phyloP scores from a whole-genome alignment of 1,140 invertebrate genomes.

The Venustaconcha ellipsiformis region DNA sequence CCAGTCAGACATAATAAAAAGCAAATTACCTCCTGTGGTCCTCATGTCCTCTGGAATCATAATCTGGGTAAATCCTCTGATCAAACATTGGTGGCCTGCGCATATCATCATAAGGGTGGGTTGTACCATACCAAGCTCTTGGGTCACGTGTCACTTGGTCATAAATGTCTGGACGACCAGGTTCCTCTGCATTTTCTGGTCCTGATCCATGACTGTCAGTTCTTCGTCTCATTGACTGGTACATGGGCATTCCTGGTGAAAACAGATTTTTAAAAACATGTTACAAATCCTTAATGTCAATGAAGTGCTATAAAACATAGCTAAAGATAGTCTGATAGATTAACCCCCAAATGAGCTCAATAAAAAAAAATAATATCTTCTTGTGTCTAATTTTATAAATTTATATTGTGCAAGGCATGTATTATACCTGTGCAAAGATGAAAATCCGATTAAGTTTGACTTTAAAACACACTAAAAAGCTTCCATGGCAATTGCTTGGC shows the following conservation, averaged over 20 bases:
- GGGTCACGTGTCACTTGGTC: constrained; percentile 25
- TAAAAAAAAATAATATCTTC: no score
- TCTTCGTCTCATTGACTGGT: constrained; percentile 51
- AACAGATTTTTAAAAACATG: background rate
- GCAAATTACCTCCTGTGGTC: constrained; percentile 54
- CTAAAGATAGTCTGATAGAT: no score
- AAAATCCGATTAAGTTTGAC: no score
- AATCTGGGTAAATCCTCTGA: constrained; percentile 55
- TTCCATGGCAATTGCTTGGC: no score
- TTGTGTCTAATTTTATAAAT: no score
- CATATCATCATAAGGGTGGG: constrained; percentile 19
- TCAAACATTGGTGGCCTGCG: constrained; percentile 51
- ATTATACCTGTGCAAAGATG: no score
- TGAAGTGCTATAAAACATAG: no score
- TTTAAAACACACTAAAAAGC: no score
- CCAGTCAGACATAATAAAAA: background rate
- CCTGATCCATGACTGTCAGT: constrained; percentile 68
- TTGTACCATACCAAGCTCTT: background rate
- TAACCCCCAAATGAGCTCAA: no score
- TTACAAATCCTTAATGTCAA: no score
- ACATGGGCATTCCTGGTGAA: constrained; percentile 63
- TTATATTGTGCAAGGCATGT: no score
- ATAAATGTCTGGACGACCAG: constrained; percentile 52
- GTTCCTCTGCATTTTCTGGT: constrained; percentile 63
- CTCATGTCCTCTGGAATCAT: constrained; percentile 45